Conservation (phyloP, 2,113 vertebrate species). For the Circaetus cinerascens region DNA sequence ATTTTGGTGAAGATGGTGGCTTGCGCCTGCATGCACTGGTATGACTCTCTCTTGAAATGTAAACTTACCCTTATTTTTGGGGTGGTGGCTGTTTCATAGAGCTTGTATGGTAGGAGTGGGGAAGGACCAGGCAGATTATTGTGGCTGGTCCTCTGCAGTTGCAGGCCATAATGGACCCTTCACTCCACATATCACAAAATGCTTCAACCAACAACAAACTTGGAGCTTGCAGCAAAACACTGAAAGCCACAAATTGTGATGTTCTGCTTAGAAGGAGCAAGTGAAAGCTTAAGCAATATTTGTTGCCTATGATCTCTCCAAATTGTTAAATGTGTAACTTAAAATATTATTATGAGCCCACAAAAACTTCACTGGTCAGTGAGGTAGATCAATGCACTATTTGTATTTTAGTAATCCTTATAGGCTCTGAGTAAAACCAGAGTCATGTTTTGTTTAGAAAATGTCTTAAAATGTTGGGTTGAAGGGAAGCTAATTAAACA, state of each 20-base stretch:
- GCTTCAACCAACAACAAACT: not conserved
- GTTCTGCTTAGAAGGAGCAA: not conserved
- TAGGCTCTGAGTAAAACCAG: not conserved
- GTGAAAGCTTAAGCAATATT: not conserved
- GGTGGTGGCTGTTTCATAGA: not conserved
- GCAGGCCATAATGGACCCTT: not conserved
- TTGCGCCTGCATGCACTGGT: not conserved
- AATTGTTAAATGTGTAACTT: not conserved
- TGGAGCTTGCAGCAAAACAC: not conserved
- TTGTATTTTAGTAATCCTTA: not conserved
- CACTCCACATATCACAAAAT: not conserved
- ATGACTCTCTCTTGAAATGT: not conserved
- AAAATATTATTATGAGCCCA: not conserved
- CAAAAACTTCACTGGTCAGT: not conserved
- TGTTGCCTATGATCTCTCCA: not conserved
- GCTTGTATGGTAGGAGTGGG: too few relatives aligned
- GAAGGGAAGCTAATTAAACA: not conserved
- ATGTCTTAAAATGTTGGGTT: not conserved
- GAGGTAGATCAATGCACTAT: not conserved
- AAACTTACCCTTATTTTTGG: not conserved
- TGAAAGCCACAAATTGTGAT: not conserved
- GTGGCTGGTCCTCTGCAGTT: not conserved
- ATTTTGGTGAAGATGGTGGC: not conserved
- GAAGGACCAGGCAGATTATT: not conserved
- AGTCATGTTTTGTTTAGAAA: not conserved